Base-by-base conservation (phyloP, 2,797 vertebrate genomes). In the Synanceia verrucosa region DNA sequence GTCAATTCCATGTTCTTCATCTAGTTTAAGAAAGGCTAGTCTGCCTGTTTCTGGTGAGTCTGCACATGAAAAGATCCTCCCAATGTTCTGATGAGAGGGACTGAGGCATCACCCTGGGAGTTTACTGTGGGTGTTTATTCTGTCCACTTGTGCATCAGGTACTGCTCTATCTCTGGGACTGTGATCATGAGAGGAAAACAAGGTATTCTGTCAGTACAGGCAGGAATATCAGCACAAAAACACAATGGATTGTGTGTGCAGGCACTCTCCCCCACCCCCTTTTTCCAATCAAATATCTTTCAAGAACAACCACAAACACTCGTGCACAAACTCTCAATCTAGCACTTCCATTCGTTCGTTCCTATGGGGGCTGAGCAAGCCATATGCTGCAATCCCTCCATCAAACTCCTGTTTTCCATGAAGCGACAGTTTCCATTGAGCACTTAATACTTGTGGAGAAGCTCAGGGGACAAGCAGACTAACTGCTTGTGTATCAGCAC, bases 361-460 rank as follows among this genome's bases (percentile, higher is more conserved):
- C 59, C 66, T 76, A 18, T 39, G 55, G 61, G 59, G 66, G 37
- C 55, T 63, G 72, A 76, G 61, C 23, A 10, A 81, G 34, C 70
- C 65, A 18, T 78, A 68, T 68, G 70, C 64, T 69, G 24, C 70
- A 61, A 37, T 63, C 48, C 62, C 57, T 70, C 53, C n/a, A 39
- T 80, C 70, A 70, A 16, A 53, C 43, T 65, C 13, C 44, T 24
- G 62, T 58, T 73, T 76, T 70, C 78, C 6, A 21, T 57, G 16
- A 31, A 60, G 67, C 47, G 48, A 62, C 76, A 43, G 46, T 74
- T 81, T 80, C 52, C 83, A 46, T 68, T 64, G 73, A 74, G 53
- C 48, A 36, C 56, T 61, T 56, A 65, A 36, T 73, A 51, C 71
- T 73, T 33, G 18, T 24, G 66, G 52, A 79, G 29, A 73, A 48